These are phyloP conservation scores for Chrysolina americana DNA, from an alignment of 2,888 invertebrate species.

Conservation along the genomic window DNA sequence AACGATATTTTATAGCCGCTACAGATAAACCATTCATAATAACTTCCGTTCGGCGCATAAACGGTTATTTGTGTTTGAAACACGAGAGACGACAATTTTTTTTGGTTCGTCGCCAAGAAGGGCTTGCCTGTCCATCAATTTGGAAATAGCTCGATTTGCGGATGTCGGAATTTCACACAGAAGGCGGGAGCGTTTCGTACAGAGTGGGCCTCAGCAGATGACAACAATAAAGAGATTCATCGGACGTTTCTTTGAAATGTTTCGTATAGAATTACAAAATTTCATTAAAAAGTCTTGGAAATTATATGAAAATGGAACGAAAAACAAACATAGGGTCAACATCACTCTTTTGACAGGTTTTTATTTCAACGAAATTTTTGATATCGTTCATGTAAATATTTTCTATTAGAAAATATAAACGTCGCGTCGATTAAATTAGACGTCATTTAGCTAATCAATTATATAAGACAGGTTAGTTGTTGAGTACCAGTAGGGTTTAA, in stretches of 20 bases:
- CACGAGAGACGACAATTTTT: slow-evolving; percentile 12
- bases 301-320: too few relatives aligned
- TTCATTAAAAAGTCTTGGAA: neutral
- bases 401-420: too few relatives aligned
- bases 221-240: neutral
- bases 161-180: slow-evolving; percentile 29
- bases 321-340: too few relatives aligned
- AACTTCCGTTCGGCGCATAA: slow-evolving; percentile 29
- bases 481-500: too few relatives aligned
- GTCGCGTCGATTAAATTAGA: too few relatives aligned
- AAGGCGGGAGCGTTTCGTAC: neutral
- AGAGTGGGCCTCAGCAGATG: neutral
- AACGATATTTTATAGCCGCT: slow-evolving; percentile 28
- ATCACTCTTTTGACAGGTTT: too few relatives aligned
- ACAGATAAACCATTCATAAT: slow-evolving; percentile 31
- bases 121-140: slow-evolving; percentile 16
- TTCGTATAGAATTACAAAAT: too few relatives aligned
- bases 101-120: slow-evolving; percentile 12
- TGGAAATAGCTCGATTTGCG: slow-evolving; percentile 23
- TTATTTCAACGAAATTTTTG: too few relatives aligned
- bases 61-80: slow-evolving; percentile 23
- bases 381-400: too few relatives aligned
- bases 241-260: neutral
- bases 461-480: too few relatives aligned
- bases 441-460: too few relatives aligned